A percentile compares a stretch with the other conserved stretches of the same genome.
Evolutionary conservation across 2,888 invertebrate species (phyloP).

Genomic region (Capitulum mitella): DNA sequence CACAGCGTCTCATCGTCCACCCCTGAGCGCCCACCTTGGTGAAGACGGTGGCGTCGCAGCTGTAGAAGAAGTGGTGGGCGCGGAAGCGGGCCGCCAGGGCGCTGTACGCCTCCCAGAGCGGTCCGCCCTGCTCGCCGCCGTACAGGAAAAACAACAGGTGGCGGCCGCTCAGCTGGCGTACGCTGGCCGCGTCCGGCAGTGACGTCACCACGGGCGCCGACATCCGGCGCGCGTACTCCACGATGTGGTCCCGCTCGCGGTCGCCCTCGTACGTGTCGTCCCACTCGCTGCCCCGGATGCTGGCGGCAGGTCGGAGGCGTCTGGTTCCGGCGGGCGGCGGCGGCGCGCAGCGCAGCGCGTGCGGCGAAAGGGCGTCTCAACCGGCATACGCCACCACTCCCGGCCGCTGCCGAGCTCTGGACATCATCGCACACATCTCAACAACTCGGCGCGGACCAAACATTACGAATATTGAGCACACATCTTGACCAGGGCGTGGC

Average conservation of each 20-base stretch:
- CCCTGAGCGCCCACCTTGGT: slow-evolving; percentile 29
- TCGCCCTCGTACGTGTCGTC: slow-evolving; percentile 73
- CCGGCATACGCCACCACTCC: too few species aligned
- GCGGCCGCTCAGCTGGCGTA: slow-evolving; percentile 63
- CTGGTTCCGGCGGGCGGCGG: too few species aligned
- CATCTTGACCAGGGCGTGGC: too few species aligned
- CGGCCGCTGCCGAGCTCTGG: too few species aligned
- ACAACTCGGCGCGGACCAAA: too few species aligned
- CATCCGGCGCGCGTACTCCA: slow-evolving; percentile 81
- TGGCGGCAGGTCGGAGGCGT: slow-evolving; percentile 42
- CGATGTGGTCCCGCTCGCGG: slow-evolving; percentile 76
- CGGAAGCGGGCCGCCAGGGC: slow-evolving; percentile 62
- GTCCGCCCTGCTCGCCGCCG: slow-evolving; percentile 67
- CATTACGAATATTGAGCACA: too few species aligned
- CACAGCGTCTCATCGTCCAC: not conserved
- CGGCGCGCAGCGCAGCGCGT: too few species aligned
- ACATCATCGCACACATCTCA: too few species aligned
- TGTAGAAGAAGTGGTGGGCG: slow-evolving; percentile 80
- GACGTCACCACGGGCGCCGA: slow-evolving; percentile 79
- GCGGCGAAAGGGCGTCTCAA: too few species aligned
- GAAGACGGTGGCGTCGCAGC: slow-evolving; percentile 40
- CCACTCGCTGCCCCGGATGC: slow-evolving; percentile 70
- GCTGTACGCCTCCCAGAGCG: slow-evolving; percentile 59
- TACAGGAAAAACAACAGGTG: slow-evolving; percentile 81
- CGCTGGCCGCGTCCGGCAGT: slow-evolving; percentile 67